Evolutionary conservation across 2,797 vertebrate species (phyloP), one percentile per base, ranked within the genome.

Genomic region (Orestias chungarensis): DNA sequence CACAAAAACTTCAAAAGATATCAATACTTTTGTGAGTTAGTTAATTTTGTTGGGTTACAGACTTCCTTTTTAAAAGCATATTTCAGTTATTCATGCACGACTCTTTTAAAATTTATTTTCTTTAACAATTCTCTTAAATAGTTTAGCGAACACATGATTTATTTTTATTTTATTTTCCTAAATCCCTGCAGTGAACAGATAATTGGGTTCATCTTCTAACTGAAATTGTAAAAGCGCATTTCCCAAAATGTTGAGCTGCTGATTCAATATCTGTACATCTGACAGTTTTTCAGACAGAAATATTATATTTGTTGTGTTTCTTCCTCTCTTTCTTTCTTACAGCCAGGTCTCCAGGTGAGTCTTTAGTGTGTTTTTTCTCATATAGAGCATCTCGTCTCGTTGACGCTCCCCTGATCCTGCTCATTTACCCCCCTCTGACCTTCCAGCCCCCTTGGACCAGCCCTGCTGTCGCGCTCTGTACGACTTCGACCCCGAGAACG

Each of bases 401-500:
- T 35, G 23, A 31, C 20, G 35, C 20, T 69, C 12, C 20, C n/a
- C 42, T 82, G 64, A 80, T 18, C 18, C 61, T 29, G 27, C 6
- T 27, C n/a, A n/a, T 74, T 62, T 69, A n/a, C 17, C 76, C 25
- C 74, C 46, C 54, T 12, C 61, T 25, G 2, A 38, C 5, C 23
- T 20, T 67, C 47, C 93, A 94, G 96, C 72, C 71, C 95, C 96
- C 0, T 92, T 98, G 96, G 97, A 99, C 93, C 98, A 99, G 88
- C 97, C 98, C 0, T 98, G 96, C 93, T 99, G 97, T 91, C 96
- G 97, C 64, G 94, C 98, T 14, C 94, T 98, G 64, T 99, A 99
- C 52, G 98, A 99, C 90, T 99, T 99, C 62, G 97, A 99, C 82
- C 96, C 97, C 0, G 98, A 99, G 93, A 99, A 99, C 27, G 97